Evolutionary conservation across 2,888 invertebrate species (phyloP).

Genomic region (Cosmia pyralina): DNA sequence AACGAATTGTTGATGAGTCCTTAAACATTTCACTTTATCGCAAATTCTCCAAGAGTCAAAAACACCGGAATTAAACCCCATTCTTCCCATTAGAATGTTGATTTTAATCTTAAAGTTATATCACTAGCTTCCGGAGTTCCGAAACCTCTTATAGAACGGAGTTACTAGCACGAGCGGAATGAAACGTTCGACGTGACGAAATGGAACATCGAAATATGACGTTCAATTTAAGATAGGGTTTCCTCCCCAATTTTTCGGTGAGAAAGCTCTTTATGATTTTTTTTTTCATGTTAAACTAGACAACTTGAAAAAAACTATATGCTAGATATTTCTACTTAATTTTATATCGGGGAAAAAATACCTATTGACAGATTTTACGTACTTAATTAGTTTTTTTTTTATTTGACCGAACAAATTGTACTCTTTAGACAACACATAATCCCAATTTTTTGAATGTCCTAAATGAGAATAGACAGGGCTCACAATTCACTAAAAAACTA

Average conservation of each 20-base stretch:
- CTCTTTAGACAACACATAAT: no score
- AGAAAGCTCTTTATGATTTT: neutral
- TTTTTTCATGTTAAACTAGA: neutral
- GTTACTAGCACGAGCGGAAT: slow-evolving; percentile 33
- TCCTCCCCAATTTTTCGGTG: neutral
- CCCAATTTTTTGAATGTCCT: no score
- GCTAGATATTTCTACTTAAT: no score
- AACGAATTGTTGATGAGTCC: neutral
- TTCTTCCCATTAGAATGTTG: slow-evolving; percentile 1
- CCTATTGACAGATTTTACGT: no score
- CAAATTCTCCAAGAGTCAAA: neutral
- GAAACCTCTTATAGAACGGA: neutral
- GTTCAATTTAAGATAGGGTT: slow-evolving; percentile 10
- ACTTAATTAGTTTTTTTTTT: no score
- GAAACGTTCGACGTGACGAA: slow-evolving; percentile 3
- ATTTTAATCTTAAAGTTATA: slow-evolving; percentile 34
- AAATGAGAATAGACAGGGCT: no score
- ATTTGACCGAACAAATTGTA: no score
- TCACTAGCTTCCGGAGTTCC: neutral
- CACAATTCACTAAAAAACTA: no score
- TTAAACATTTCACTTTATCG: neutral
- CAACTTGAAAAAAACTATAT: no score
- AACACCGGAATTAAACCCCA: neutral
- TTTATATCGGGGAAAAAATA: no score
- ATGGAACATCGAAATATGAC: slow-evolving; percentile 33